These are phyloP conservation scores for Catharus minimus DNA, from an alignment of 2,113 vertebrate genomes.

Conservation along the genomic window DNA sequence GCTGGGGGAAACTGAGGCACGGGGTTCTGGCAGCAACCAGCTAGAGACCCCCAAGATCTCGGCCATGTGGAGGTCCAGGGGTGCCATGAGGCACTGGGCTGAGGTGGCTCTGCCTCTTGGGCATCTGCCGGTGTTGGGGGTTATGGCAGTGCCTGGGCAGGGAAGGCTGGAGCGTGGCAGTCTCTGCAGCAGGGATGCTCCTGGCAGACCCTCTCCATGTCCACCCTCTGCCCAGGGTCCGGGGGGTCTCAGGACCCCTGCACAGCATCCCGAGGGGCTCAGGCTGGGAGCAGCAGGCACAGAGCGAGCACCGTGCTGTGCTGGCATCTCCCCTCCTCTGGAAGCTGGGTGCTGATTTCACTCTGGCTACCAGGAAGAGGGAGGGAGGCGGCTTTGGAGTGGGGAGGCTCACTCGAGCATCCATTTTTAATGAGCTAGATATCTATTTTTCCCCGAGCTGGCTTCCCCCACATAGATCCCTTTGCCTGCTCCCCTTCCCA, in stretches of 20 bases:
- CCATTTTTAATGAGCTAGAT: conserved; percentile 66
- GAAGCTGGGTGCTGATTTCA: conserved; percentile 55
- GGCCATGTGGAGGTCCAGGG: accelerated
- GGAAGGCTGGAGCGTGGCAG: accelerated
- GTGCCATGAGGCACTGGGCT: accelerated
- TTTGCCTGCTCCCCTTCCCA: not conserved
- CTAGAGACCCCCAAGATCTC: not conserved
- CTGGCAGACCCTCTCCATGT: not conserved
- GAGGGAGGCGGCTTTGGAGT: conserved; percentile 56
- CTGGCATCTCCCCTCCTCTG: conserved; percentile 29
- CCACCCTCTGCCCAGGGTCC: accelerated
- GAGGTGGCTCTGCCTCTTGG: not conserved
- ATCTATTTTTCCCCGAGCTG: conserved; percentile 68
- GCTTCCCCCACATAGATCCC: conserved; percentile 59
- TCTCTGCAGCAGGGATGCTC: not conserved
- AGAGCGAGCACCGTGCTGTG: accelerated
- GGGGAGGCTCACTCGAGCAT: conserved; percentile 44
- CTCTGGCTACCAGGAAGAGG: conserved; percentile 45
- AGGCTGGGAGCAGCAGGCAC: not conserved
- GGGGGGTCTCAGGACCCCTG: accelerated
- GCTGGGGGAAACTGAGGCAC: not conserved
- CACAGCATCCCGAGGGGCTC: not conserved
- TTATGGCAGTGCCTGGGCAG: not conserved
- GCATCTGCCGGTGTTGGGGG: accelerated
- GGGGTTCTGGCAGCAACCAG: not conserved